Conservation (phyloP, 1,140 invertebrate species). For the Drosophila orosa region DNA sequence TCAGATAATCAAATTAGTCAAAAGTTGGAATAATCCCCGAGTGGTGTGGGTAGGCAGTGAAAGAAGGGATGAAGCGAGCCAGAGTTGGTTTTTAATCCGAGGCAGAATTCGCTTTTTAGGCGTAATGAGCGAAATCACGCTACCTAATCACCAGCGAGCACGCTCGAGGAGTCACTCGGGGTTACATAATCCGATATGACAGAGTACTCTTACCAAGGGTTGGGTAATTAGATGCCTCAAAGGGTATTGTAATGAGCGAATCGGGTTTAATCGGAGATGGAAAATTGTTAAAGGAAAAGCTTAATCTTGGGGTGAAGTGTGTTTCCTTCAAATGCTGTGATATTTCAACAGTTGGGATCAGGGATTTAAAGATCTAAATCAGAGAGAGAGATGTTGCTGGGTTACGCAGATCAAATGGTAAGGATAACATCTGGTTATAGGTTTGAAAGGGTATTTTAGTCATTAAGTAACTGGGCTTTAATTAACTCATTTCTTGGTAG, state of each 20-base stretch:
- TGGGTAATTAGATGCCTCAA: slow-evolving; percentile 41
- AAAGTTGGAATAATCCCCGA: slow-evolving; percentile 39
- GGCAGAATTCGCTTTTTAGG: slow-evolving; percentile 17
- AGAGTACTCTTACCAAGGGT: slow-evolving; percentile 4
- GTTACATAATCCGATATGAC: slow-evolving; percentile 30
- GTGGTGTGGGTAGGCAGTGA: neutral
- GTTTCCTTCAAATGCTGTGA: neutral
- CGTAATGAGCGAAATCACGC: slow-evolving; percentile 34
- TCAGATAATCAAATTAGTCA: slow-evolving; percentile 60
- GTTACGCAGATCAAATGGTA: neutral
- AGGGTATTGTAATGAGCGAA: slow-evolving; percentile 17
- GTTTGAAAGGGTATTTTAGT: neutral
- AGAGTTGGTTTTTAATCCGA: slow-evolving; percentile 27
- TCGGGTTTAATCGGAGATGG: slow-evolving; percentile 15
- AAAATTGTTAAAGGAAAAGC: slow-evolving; percentile 6
- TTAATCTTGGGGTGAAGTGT: neutral
- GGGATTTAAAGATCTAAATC: slow-evolving; percentile 25
- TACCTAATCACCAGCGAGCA: slow-evolving; percentile 31
- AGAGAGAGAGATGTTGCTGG: neutral
- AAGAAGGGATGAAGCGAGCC: slow-evolving; percentile 28
- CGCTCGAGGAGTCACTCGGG: slow-evolving; percentile 29
- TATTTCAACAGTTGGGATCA: slow-evolving; percentile 9
- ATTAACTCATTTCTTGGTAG: neutral
- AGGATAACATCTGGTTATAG: slow-evolving; percentile 10
- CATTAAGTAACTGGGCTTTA: neutral